Conservation (phyloP, 2,888 invertebrate species). For the Eledona agricola region DNA sequence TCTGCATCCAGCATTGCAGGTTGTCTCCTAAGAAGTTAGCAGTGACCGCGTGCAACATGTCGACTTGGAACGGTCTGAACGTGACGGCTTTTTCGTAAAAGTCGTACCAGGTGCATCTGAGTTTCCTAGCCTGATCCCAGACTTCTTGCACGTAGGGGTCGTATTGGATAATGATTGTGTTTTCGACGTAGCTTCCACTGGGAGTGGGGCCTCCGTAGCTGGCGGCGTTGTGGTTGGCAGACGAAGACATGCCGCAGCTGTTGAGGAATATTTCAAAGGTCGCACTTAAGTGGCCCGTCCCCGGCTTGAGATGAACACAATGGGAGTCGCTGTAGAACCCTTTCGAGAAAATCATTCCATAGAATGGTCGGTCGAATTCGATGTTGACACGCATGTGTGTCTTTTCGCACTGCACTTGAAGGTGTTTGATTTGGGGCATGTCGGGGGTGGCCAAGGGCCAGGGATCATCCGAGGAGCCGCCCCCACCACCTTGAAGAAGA, state of each 20-base stretch:
- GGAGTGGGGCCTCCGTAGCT: constrained; percentile 87
- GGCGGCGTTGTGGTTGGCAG: constrained; percentile 88
- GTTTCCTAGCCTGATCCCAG: constrained; percentile 93
- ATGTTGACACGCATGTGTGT: constrained; percentile 95
- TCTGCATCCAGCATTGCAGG: constrained; percentile 97
- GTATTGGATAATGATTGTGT: constrained; percentile 93
- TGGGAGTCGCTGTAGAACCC: constrained; percentile 91
- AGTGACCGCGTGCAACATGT: constrained; percentile 93
- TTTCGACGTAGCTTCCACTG: constrained; percentile 92
- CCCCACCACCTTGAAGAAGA: constrained; percentile 58
- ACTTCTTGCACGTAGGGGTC: constrained; percentile 95
- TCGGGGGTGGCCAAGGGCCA: constrained; percentile 91
- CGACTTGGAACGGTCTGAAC: constrained; percentile 94
- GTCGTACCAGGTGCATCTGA: constrained; percentile 95
- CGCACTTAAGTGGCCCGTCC: constrained; percentile 88
- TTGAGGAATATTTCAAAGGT: constrained; percentile 94
- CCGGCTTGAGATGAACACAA: constrained; percentile 91
- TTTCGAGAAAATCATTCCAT: constrained; percentile 96
- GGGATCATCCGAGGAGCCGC: constrained; percentile 75
- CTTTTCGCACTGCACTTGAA: constrained; percentile 95
- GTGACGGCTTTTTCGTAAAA: constrained; percentile 95
- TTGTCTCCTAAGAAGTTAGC: constrained; percentile 96
- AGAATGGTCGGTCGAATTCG: constrained; percentile 93
- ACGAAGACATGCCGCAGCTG: constrained; percentile 92
- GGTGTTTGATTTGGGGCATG: constrained; percentile 91